These are phyloP conservation scores for Octomys mimax DNA, from an alignment of 2,797 vertebrate species.

Conservation along the genomic window DNA sequence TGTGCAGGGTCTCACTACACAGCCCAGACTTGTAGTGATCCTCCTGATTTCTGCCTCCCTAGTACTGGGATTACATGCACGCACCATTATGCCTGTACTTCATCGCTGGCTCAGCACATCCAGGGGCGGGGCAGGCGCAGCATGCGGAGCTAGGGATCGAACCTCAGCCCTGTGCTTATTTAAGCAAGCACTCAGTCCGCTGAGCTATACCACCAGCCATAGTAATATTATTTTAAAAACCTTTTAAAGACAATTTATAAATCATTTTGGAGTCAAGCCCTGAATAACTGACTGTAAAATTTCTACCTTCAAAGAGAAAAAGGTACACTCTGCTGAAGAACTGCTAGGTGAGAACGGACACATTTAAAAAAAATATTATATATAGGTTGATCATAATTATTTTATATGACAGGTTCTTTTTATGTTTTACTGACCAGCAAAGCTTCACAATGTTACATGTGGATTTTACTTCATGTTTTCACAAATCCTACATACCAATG, in stretches of 20 bases:
- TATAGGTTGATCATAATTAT: conserved; percentile 46
- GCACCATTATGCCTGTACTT: no score
- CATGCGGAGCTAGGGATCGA: no score
- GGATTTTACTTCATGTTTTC: not conserved
- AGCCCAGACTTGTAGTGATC: no score
- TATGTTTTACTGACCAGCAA: conserved; percentile 60
- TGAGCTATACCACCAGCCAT: no score
- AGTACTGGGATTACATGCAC: no score
- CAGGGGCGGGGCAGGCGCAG: no score
- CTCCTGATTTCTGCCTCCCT: no score
- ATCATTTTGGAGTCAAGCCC: conserved; percentile 34
- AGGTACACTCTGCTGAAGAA: conserved; percentile 33
- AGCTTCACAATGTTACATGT: not conserved
- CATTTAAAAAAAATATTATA: not conserved
- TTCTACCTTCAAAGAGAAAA: conserved; percentile 59
- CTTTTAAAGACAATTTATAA: conserved; percentile 28
- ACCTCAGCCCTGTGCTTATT: no score
- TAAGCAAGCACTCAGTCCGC: no score
- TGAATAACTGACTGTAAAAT: conserved; percentile 49
- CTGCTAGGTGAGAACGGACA: conserved; percentile 16
- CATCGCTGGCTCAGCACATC: no score
- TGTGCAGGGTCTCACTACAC: no score
- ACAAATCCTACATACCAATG: not conserved
- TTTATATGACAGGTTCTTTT: conserved; percentile 67
- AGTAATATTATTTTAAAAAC: conserved; percentile 1